Evolutionary conservation across 2,113 vertebrate species (phyloP), one percentile per base, ranked within the genome.

Genomic region (Salvelinus fontinalis): DNA sequence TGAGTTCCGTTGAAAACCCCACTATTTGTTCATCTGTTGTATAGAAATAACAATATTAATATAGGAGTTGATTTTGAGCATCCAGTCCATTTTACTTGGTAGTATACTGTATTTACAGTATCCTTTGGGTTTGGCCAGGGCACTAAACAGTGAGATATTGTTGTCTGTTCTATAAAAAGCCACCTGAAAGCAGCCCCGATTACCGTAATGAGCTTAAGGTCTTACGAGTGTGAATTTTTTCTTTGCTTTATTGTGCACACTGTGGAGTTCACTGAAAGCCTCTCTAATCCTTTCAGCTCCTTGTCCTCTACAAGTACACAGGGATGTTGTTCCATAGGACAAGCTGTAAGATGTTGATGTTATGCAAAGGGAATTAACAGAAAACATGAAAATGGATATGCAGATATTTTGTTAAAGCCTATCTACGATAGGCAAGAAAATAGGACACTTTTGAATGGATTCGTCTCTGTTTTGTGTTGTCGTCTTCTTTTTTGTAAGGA

Each of bases 161-260:
- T 86, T 79, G 81, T 82, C 73, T 70, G 26, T 70, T 57, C 88
- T 93, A 92, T 92, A 87, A 92, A 93, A 90, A 92, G 81, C 73
- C 72, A 86, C 81, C 79, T 85, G 78, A 83, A 71, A 84, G 88
- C 79, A 86, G 90, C 76, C 82, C 70, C 89, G 92, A 94, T 97
- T 97, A 96, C 85, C 89, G 89, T 95, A 96, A 97, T 95, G 91
- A 95, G 96, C 94, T 98, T 96, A 97, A 92, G 86, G 88, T 91
- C 92, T 94, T 94, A 87, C 79, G 84, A 81, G 86, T 88, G 90
- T 86, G 86, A 89, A 90, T 93, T 90, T 39, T 39, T 89, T 91
- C 82, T 88, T 89, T 88, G 88, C 83, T 83, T 81, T 89, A 88
- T 81, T 78, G 75, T 92, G 89, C 91, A 91, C 84, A 89, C 80